These are phyloP conservation scores for Arrhamphus sclerolepis DNA, from an alignment of 2,797 vertebrate genomes.

Conservation along the genomic window DNA sequence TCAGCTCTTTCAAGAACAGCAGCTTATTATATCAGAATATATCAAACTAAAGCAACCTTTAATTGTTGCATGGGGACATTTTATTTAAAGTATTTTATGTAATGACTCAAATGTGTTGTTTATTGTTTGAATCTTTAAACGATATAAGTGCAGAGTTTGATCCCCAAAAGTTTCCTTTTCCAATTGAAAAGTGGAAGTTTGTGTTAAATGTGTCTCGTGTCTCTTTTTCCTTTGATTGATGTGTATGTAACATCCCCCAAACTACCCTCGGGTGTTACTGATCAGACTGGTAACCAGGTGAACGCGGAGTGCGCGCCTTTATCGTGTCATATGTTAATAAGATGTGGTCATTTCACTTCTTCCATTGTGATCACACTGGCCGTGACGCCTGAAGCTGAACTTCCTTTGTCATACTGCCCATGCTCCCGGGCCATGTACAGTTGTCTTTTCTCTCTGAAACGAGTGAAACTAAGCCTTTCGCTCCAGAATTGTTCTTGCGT, in stretches of 20 bases:
- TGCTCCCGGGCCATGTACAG: conserved; percentile 17
- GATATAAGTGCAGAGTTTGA: neutral
- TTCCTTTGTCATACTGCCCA: conserved; percentile 13
- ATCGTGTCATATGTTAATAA: neutral
- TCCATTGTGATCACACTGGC: conserved; percentile 24
- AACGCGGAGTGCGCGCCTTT: neutral
- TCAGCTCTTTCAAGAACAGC: too few relatives aligned
- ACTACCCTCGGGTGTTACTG: neutral
- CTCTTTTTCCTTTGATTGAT: neutral
- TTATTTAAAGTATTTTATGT: too few relatives aligned
- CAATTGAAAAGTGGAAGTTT: neutral
- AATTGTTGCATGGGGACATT: too few relatives aligned
- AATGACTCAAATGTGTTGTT: too few relatives aligned
- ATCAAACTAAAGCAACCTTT: too few relatives aligned
- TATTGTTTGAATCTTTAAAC: too few relatives aligned
- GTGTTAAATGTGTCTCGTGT: neutral
- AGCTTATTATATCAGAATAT: too few relatives aligned
- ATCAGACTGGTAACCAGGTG: neutral
- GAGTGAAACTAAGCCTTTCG: conserved; percentile 66
- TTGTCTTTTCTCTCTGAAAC: conserved; percentile 50
- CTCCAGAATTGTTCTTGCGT: conserved; percentile 59
- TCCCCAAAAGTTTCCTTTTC: neutral
- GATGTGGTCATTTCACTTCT: neutral
- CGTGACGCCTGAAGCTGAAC: conserved; percentile 26
- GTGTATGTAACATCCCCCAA: neutral